These are phyloP conservation scores for Netelia fuscicornis DNA, from an alignment of 2,888 invertebrate species.

Conservation along the genomic window DNA sequence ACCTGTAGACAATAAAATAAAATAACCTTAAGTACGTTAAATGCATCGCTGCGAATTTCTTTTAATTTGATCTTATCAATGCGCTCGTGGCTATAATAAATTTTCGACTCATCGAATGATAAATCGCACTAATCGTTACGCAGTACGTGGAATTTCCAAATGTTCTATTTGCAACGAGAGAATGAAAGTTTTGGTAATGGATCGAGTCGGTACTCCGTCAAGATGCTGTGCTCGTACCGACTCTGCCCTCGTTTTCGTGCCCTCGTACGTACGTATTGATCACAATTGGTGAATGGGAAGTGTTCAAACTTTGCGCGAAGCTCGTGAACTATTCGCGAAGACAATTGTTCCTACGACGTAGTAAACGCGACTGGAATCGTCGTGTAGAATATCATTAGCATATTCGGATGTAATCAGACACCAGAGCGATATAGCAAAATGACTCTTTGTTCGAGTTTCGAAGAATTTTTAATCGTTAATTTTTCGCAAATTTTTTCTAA, in stretches of 20 bases:
- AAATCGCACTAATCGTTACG: conserved; percentile 34
- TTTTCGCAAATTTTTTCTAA: background rate
- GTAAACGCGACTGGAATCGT: conserved; percentile 19
- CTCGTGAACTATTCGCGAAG: background rate
- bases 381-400: conserved; percentile 40
- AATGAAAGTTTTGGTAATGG: conserved; percentile 41
- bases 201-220: conserved; percentile 13
- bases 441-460: conserved; percentile 16
- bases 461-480: conserved; percentile 47
- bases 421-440: conserved; percentile 34
- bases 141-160: conserved; percentile 20
- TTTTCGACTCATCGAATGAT: conserved; percentile 14
- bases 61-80: background rate
- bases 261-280: conserved; percentile 12
- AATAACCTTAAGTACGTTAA: no score
- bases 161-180: conserved; percentile 31
- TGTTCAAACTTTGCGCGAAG: conserved; percentile 16
- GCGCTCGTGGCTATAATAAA: conserved; percentile 6
- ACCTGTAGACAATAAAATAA: conserved; percentile 85
- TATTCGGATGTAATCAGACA: conserved; percentile 42
- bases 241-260: background rate
- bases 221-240: conserved; percentile 4
- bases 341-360: background rate
- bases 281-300: conserved; percentile 45
- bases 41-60: background rate